Evolutionary conservation across 1,140 invertebrate species (phyloP), one percentile per base, ranked within the genome.

Genomic region (Rhynchophorus ferrugineus): DNA sequence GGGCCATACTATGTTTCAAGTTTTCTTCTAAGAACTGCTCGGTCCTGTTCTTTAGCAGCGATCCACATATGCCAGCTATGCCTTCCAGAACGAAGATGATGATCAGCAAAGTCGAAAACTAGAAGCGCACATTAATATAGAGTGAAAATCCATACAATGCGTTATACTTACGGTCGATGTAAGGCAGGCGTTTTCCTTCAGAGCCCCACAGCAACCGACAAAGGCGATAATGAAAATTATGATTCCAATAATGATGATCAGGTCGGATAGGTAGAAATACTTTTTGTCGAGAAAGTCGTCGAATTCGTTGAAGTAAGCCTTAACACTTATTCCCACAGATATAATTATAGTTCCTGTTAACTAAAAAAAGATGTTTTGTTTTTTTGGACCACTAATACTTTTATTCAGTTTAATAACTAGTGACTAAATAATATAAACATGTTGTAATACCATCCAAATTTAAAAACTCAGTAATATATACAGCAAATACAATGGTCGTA

Each of bases 181-280:
- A 84, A 91, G 88, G 71, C 87, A 90, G 56, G 84, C 81, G 65
- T 84, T 89, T 69, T 91, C 87, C 62, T 86, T 87, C 1, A 89
- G 71, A 13, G 89, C 88, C 14, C 89, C 89, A 57, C 87, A 91
- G 71, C 89, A 92, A 54, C 89, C 89, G 54, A 91, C 84, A 74
- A 91, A 89, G 19, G 87, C 84, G 8, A 89, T 84, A 34, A 89
- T 72, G 64, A 89, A 87, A 58, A 90, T 83, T 39, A 89, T 78
- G 7, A 81, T 68, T 11, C 87, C 88, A 14, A 89, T 80, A 54
- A 87, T 77, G 60, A 91, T 88, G 57, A 91, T 77, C 19, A 91
- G 73, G 38, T 89, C 78, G 9, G 87, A 83, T 9, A 78, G 79
- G 0, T 84, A 82, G 56, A 82, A 83, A 61, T 87, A 80, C 46